These are phyloP conservation scores for Pantherophis guttatus DNA, from an alignment of 2,113 vertebrate genomes.

Conservation along the genomic window DNA sequence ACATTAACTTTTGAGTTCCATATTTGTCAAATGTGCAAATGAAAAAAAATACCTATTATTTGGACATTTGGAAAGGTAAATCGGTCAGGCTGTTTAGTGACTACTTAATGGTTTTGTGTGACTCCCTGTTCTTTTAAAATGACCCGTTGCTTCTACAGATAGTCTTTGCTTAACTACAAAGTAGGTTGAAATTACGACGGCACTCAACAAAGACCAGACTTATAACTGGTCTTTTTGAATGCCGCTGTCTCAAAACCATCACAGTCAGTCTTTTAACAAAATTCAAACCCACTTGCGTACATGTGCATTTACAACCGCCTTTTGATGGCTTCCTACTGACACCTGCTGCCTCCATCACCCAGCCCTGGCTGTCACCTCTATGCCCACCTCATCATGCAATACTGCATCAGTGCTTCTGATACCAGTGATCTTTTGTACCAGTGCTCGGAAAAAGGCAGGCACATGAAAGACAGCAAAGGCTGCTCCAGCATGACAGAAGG, in stretches of 20 bases:
- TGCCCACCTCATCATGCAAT: too few relatives aligned
- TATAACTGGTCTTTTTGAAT: background rate
- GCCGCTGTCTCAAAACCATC: background rate
- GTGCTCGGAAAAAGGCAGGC: background rate
- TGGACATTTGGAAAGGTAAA: slow-evolving; percentile 18
- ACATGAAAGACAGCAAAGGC: background rate
- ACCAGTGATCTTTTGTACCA: background rate
- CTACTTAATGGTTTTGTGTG: background rate
- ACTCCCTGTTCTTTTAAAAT: background rate
- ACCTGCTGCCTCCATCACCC: background rate
- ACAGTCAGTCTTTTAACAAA: background rate
- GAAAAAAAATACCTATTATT: slow-evolving; percentile 6
- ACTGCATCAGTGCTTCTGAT: background rate
- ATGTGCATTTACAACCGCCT: background rate
- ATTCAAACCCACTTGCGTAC: background rate
- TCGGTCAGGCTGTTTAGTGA: slow-evolving; percentile 11
- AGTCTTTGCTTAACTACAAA: background rate
- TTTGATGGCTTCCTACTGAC: background rate
- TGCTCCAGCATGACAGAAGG: background rate
- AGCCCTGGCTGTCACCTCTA: background rate
- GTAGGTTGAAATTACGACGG: background rate
- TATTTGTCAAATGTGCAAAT: slow-evolving; percentile 23
- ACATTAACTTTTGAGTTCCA: slow-evolving; percentile 9
- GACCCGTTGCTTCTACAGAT: background rate
- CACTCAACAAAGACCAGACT: background rate